Conservation (phyloP, 64 coral and sea anemone genomes). For the Astreopora myriophthalma region DNA sequence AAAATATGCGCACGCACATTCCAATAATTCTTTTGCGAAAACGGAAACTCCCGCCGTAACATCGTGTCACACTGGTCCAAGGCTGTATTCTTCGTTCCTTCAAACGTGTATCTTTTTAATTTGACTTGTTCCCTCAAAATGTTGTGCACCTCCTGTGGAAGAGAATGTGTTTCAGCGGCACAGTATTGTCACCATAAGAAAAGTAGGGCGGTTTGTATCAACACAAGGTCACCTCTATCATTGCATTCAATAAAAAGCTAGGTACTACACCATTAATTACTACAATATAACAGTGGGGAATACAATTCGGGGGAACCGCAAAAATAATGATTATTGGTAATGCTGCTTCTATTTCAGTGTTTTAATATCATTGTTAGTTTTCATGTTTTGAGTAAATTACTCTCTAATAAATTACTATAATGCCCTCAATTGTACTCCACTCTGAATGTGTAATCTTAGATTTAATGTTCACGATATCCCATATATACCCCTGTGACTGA, state of each 20-base stretch:
- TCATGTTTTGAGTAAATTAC: neutral
- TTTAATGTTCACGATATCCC: neutral
- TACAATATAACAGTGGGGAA: constrained; percentile 2
- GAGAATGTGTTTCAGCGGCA: too few relatives aligned
- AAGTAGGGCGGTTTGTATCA: constrained; percentile 4
- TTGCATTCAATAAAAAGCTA: constrained; percentile 7
- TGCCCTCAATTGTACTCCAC: neutral
- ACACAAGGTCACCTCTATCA: constrained; percentile 9
- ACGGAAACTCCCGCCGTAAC: too few relatives aligned
- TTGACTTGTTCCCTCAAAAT: too few relatives aligned
- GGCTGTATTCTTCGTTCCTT: too few relatives aligned
- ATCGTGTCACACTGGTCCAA: too few relatives aligned
- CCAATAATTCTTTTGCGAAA: too few relatives aligned
- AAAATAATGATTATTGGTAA: neutral
- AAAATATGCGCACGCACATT: too few relatives aligned
- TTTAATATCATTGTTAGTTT: neutral
- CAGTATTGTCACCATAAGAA: neutral
- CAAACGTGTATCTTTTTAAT: too few relatives aligned
- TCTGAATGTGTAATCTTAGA: neutral
- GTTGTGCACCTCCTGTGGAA: too few relatives aligned
- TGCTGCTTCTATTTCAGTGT: neutral
- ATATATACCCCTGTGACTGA: constrained; percentile 36
- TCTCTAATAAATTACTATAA: neutral
- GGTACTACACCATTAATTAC: neutral
- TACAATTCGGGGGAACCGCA: neutral